These are phyloP conservation scores for Odontocolon sp. DNA, from an alignment of 2,888 invertebrate genomes.

Conservation along the genomic window DNA sequence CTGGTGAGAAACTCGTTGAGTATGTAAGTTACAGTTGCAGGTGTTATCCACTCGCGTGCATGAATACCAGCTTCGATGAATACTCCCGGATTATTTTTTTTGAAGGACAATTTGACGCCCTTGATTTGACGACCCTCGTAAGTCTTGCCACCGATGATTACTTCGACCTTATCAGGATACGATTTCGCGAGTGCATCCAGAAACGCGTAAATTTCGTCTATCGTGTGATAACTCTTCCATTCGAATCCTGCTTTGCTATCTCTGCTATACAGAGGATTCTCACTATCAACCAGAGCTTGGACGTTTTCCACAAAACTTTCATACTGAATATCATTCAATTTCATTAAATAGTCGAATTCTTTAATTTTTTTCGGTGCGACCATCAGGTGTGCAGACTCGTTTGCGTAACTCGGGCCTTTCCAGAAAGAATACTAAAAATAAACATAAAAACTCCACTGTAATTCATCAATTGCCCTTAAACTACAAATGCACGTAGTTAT, in stretches of 20 bases:
- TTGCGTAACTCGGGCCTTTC: constrained; percentile 70
- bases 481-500: neutral
- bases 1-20: constrained; percentile 85
- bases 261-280: constrained; percentile 66
- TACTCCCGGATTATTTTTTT: constrained; percentile 82
- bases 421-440: constrained; percentile 66
- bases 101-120: constrained; percentile 83
- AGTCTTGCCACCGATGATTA: constrained; percentile 80
- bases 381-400: constrained; percentile 83
- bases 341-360: constrained; percentile 81
- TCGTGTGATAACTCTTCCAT: constrained; percentile 84
- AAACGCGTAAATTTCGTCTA: constrained; percentile 84
- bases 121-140: constrained; percentile 84
- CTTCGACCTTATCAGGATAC: constrained; percentile 81
- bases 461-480: neutral
- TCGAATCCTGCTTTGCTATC: constrained; percentile 78
- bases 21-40: constrained; percentile 85
- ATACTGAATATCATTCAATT: constrained; percentile 77
- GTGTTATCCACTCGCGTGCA: constrained; percentile 89
- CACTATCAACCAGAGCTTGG: constrained; percentile 80
- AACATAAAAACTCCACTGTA: neutral
- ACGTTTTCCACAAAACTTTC: constrained; percentile 83
- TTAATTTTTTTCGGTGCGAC: constrained; percentile 82
- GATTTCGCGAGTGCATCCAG: constrained; percentile 81
- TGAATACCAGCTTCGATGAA: constrained; percentile 86